These are phyloP conservation scores for Heliconius hermathena DNA, from an alignment of 1,140 invertebrate species.

Conservation along the genomic window DNA sequence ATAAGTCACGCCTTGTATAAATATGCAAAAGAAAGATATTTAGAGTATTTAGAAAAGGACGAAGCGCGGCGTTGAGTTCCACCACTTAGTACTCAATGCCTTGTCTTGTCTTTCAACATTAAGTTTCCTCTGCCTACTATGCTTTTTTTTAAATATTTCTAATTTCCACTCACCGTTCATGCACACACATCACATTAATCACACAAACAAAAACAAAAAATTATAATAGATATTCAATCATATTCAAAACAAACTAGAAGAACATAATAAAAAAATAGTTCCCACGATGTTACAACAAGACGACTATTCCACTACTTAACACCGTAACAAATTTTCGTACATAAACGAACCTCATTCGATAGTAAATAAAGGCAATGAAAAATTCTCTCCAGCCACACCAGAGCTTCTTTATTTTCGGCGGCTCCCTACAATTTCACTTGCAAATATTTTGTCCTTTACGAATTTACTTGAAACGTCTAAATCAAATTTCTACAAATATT, in stretches of 20 bases:
- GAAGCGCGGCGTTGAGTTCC: background rate
- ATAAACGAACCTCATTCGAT: slow-evolving; percentile 65
- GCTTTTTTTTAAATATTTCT: background rate
- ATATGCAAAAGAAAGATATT: no score
- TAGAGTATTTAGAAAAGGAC: no score
- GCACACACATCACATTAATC: no score
- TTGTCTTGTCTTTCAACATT: no score
- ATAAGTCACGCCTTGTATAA: no score
- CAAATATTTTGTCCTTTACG: slow-evolving; percentile 67
- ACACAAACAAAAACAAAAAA: background rate
- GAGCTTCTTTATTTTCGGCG: slow-evolving; percentile 58
- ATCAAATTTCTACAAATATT: slow-evolving; percentile 67
- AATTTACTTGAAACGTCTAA: slow-evolving; percentile 58
- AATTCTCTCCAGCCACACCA: slow-evolving; percentile 50
- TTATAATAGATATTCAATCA: background rate
- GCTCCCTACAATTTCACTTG: slow-evolving; percentile 64
- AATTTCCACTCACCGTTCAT: no score
- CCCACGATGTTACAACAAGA: slow-evolving; percentile 21
- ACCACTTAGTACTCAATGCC: background rate
- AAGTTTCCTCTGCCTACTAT: background rate
- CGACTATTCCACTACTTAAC: slow-evolving; percentile 27
- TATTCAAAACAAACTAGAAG: background rate
- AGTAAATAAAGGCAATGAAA: slow-evolving; percentile 61
- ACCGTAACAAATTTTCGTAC: slow-evolving; percentile 57
- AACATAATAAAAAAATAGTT: background rate